Conservation (phyloP, 1,140 invertebrate genomes). For the Andricus grossulariae region DNA sequence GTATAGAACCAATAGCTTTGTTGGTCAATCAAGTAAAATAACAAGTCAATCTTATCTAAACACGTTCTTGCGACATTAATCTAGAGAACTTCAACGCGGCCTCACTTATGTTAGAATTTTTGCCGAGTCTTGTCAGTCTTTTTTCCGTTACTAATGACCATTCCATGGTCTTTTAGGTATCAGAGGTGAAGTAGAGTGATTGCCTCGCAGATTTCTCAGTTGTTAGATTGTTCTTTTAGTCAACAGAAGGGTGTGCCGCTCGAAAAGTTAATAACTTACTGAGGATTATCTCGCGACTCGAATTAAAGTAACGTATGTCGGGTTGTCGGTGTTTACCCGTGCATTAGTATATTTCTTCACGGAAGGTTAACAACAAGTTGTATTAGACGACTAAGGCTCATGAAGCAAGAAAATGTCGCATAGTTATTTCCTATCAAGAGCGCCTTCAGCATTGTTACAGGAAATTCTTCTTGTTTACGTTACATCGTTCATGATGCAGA, state of each 20-base stretch:
- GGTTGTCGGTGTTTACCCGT: constrained; percentile 50
- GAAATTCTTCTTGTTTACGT: constrained; percentile 35
- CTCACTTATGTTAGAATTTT: constrained; percentile 36
- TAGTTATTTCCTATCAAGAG: constrained; percentile 32
- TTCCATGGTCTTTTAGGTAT: constrained; percentile 38
- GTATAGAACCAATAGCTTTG: background rate
- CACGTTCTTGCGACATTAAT: constrained; percentile 5
- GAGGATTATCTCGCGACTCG: constrained; percentile 27
- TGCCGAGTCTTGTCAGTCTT: constrained; percentile 39
- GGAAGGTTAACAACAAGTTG: constrained; percentile 47
- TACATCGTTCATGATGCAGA: constrained; percentile 11
- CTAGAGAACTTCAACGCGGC: constrained; percentile 27
- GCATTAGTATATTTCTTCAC: constrained; percentile 47
- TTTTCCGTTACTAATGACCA: constrained; percentile 41
- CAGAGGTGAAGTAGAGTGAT: constrained; percentile 46
- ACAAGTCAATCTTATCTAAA: constrained; percentile 12
- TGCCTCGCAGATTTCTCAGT: constrained; percentile 50
- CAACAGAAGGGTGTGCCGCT: constrained; percentile 34
- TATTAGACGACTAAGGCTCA: constrained; percentile 36
- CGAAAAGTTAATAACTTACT: constrained; percentile 55
- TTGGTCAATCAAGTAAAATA: background rate
- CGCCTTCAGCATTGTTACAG: constrained; percentile 51
- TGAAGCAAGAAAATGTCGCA: constrained; percentile 35
- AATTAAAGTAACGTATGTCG: constrained; percentile 47
- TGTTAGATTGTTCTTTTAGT: constrained; percentile 32